phyloP scores from a whole-genome alignment of 2,797 vertebrate genomes.

The Gobio occitaniae region DNA sequence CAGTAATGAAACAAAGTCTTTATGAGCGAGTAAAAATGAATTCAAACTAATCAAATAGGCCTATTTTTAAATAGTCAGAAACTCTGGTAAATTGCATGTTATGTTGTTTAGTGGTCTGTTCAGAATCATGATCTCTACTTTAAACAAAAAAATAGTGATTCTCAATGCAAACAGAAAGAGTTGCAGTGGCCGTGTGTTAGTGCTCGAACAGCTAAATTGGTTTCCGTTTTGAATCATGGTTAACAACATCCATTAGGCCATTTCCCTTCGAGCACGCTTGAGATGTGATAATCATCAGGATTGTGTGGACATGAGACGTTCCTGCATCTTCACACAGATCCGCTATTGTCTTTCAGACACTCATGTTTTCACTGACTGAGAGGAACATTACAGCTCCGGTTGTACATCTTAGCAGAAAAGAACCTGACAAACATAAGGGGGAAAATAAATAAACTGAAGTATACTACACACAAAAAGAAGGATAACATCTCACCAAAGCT shows the following conservation, averaged over 20 bases:
- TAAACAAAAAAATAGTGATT: not conserved
- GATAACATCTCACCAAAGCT: too few species aligned
- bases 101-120: not conserved
- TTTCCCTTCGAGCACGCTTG: slow-evolving; percentile 25
- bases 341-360: too few species aligned
- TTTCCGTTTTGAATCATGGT: slow-evolving; percentile 1
- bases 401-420: not conserved
- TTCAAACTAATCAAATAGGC: too few species aligned
- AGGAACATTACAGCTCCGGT: not conserved
- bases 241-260: not conserved
- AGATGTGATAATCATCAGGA: slow-evolving; percentile 20
- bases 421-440: not conserved
- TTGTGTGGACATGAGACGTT: slow-evolving; percentile 1
- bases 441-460: not conserved
- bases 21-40: too few species aligned
- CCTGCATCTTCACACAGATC: slow-evolving; percentile 7
- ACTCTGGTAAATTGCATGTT: not conserved
- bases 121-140: not conserved
- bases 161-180: too few species aligned
- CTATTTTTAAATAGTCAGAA: not conserved
- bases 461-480: too few species aligned
- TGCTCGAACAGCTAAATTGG: not conserved
- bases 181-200: not conserved
- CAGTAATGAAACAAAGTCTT: too few species aligned
- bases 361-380: not conserved